A percentile compares a stretch with the other conserved stretches of the same genome.
Conservation (phyloP, 2,797 vertebrate species). For the Myotis pilosus region DNA sequence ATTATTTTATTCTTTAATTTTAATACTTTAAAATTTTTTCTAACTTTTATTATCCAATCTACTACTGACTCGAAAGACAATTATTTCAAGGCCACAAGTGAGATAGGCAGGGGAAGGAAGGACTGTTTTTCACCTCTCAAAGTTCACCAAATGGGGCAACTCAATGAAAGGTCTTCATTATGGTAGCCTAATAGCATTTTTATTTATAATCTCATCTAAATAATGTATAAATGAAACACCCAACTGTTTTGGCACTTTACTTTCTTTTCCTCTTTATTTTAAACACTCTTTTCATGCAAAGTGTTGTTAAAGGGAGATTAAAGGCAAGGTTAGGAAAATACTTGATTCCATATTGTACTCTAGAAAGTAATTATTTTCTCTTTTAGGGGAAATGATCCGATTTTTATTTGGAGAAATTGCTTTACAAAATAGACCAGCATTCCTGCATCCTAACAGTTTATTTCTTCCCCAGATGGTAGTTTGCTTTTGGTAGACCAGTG, state of each 20-base stretch:
- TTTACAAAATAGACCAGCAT: constrained; percentile 5
- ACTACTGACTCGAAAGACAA: background rate
- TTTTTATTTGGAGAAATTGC: constrained; percentile 31
- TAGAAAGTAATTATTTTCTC: background rate
- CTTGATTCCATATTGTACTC: background rate
- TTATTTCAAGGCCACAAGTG: background rate
- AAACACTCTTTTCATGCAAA: background rate
- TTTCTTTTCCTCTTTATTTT: background rate
- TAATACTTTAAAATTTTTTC: background rate
- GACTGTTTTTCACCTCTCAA: background rate
- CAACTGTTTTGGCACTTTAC: background rate
- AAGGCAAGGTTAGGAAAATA: background rate
- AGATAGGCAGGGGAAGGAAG: background rate
- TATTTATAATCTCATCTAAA: background rate
- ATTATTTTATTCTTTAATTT: background rate
- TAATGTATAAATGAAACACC: background rate
- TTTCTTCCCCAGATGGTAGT: background rate
- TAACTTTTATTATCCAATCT: background rate
- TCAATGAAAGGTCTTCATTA: background rate
- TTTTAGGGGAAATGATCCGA: background rate
- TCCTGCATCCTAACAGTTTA: background rate
- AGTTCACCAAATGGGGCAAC: background rate
- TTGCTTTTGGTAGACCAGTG: constrained; percentile 26
- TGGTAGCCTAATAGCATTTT: background rate
- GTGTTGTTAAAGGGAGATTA: background rate